Percentiles rank a stretch among this genome's conserved stretches.
Evolutionary conservation across 2,888 invertebrate species (phyloP).

Genomic region (Leucophenga montana): DNA sequence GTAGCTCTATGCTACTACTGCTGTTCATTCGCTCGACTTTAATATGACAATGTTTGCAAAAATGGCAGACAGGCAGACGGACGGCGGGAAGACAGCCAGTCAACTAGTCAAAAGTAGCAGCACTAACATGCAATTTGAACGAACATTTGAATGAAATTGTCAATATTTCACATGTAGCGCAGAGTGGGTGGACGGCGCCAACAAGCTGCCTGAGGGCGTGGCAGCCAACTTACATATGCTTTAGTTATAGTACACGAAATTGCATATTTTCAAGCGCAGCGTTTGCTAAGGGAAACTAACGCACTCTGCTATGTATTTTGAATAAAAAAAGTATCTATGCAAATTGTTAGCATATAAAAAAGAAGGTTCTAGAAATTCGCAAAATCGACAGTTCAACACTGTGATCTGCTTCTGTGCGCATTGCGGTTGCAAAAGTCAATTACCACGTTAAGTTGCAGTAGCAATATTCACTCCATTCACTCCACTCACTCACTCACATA

Average conservation of each 20-base stretch:
- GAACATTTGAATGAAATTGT: constrained; percentile 2
- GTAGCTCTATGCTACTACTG: too few relatives aligned
- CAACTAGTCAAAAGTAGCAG: neutral
- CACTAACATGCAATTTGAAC: constrained; percentile 25
- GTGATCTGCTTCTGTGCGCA: constrained; percentile 47
- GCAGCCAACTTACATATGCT: too few relatives aligned
- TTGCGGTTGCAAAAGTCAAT: constrained; percentile 61
- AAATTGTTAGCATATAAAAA: too few relatives aligned
- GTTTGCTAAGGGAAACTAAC: too few relatives aligned
- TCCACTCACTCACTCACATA: constrained; percentile 1
- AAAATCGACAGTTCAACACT: too few relatives aligned
- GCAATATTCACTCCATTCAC: neutral
- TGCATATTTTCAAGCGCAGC: neutral
- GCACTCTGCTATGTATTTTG: too few relatives aligned
- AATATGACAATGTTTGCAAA: constrained; percentile 59
- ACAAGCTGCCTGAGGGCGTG: neutral
- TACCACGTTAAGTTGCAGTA: constrained; percentile 60
- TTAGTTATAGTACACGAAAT: neutral
- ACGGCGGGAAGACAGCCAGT: neutral
- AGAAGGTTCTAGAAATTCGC: too few relatives aligned
- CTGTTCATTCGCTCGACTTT: constrained; percentile 39
- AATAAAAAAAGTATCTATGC: too few relatives aligned
- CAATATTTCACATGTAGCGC: constrained; percentile 11
- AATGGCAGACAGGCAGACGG: neutral
- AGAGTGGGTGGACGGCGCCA: too few relatives aligned